Percentiles rank a stretch among this genome's conserved stretches.
Conservation (phyloP, 2,797 vertebrate species). For the Yasuhikotakia modesta region DNA sequence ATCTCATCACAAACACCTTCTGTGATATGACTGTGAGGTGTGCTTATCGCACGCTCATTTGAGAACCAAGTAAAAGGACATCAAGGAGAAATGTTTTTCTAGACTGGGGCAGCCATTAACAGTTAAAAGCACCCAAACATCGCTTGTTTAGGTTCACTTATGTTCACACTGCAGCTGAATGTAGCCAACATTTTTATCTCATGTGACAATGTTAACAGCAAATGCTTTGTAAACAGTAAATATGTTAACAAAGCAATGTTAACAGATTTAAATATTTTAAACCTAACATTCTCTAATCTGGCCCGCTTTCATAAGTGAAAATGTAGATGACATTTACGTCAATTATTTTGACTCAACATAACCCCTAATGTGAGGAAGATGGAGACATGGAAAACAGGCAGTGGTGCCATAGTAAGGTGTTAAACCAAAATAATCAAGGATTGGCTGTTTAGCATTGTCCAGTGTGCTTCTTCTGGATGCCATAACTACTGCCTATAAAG, state of each 20-base stretch:
- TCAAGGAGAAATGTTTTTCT: conserved; percentile 29
- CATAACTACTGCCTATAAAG: not conserved
- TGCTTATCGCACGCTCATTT: conserved; percentile 5
- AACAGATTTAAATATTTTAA: no score
- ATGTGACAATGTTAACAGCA: not conserved
- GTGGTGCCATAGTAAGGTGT: no score
- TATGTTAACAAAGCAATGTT: no score
- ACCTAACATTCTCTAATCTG: not conserved
- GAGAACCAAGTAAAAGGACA: conserved; percentile 41
- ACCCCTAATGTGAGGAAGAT: not conserved
- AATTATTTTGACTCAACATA: not conserved
- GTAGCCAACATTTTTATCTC: not conserved
- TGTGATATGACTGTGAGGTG: conserved; percentile 32
- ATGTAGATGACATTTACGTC: not conserved
- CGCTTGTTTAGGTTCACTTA: not conserved
- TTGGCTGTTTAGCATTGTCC: no score
- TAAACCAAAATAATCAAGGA: no score
- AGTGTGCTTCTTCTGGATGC: no score
- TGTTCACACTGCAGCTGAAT: not conserved
- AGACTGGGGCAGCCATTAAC: not conserved
- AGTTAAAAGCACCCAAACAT: conserved; percentile 6
- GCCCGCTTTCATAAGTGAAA: not conserved
- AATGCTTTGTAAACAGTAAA: no score
- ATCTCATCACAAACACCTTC: conserved; percentile 39
- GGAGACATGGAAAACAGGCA: no score